Evolutionary conservation across 2,113 vertebrate genomes (phyloP).

Genomic region (Collichthys lucidus): DNA sequence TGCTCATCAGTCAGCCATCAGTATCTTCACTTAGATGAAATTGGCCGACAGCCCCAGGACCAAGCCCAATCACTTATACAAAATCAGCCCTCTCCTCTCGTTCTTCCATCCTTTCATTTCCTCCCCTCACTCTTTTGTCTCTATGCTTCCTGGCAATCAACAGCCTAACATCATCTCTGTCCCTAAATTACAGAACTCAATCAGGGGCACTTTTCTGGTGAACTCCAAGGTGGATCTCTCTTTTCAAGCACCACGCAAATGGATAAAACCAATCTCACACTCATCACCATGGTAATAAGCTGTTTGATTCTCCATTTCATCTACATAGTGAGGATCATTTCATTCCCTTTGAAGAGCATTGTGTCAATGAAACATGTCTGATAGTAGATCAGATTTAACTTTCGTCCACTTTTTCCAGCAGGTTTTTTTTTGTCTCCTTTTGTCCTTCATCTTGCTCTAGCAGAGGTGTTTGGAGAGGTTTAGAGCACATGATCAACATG

Average conservation of each 20-base stretch:
- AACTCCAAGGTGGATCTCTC: slow-evolving; percentile 7
- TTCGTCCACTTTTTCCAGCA: not conserved
- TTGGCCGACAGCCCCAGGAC: not conserved
- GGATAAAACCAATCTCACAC: slow-evolving; percentile 31
- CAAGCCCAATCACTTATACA: slow-evolving; percentile 30
- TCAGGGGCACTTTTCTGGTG: slow-evolving; percentile 25
- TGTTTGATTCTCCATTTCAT: slow-evolving; percentile 22
- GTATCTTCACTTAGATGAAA: slow-evolving; percentile 23
- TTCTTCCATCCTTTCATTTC: slow-evolving; percentile 30
- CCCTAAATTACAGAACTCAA: slow-evolving; percentile 54
- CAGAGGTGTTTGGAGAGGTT: not conserved
- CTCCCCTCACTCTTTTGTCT: slow-evolving; percentile 35
- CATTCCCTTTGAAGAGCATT: slow-evolving; percentile 17
- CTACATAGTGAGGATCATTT: slow-evolving; percentile 2
- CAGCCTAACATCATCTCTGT: slow-evolving; percentile 25
- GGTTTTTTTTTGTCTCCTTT: not conserved
- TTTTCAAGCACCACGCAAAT: slow-evolving; percentile 37
- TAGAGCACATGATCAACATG: not conserved
- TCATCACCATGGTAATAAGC: not conserved
- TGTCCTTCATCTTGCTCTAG: not conserved
- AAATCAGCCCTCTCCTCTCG: slow-evolving; percentile 40
- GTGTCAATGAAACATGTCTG: not conserved
- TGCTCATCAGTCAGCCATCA: slow-evolving; percentile 45
- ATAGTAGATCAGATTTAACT: slow-evolving; percentile 1
- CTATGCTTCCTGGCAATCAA: slow-evolving; percentile 40